Evolutionary conservation across 2,888 invertebrate species (phyloP).

Genomic region (Lutraria lutraria): DNA sequence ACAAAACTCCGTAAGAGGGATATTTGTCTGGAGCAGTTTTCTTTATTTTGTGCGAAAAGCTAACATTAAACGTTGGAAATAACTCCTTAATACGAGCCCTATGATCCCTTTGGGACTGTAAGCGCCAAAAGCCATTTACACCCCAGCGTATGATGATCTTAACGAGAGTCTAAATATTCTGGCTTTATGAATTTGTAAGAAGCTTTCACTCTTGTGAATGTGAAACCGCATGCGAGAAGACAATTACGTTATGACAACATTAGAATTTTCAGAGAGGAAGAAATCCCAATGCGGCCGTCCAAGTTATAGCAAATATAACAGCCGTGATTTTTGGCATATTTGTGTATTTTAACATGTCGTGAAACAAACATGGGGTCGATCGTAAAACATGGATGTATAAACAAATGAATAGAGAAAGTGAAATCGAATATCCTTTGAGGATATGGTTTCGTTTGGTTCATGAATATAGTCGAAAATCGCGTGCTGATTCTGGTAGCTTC

Average conservation of each 20-base stretch:
- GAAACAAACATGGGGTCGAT: conserved; percentile 39
- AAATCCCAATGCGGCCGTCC: conserved; percentile 51
- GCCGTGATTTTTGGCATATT: conserved; percentile 68
- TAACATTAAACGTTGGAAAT: conserved; percentile 68
- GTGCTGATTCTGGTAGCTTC: conserved; percentile 22
- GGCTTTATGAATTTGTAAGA: conserved; percentile 69
- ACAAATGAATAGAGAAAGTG: conserved; percentile 47
- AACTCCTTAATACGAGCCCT: conserved; percentile 55
- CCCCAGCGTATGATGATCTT: conserved; percentile 58
- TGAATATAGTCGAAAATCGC: conserved; percentile 35
- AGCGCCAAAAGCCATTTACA: conserved; percentile 71
- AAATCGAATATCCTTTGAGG: conserved; percentile 41
- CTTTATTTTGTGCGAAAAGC: conserved; percentile 74
- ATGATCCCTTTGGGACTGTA: conserved; percentile 43
- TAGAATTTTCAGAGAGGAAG: conserved; percentile 50
- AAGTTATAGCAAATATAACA: conserved; percentile 54
- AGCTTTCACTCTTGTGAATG: conserved; percentile 56
- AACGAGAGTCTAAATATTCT: conserved; percentile 63
- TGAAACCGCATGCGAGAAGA: conserved; percentile 65
- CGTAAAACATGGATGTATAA: conserved; percentile 42
- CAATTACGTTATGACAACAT: conserved; percentile 67
- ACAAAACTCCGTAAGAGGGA: conserved; percentile 61
- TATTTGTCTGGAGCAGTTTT: conserved; percentile 68
- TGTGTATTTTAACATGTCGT: conserved; percentile 57
- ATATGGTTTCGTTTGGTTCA: conserved; percentile 30